phyloP scores from a whole-genome alignment of 2,888 invertebrate genomes.

The Cyaniris semiargus region DNA sequence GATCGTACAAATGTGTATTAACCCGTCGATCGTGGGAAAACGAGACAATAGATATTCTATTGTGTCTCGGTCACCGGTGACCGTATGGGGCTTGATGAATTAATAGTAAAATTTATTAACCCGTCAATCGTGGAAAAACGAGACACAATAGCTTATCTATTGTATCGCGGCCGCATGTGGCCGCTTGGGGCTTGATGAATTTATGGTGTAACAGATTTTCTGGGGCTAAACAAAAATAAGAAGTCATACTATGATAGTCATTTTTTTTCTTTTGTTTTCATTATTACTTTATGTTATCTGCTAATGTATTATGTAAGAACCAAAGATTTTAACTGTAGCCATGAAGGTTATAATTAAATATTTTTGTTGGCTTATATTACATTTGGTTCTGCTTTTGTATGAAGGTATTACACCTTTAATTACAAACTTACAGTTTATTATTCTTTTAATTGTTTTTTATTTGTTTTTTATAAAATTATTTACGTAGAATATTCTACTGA shows the following conservation, averaged over 20 bases:
- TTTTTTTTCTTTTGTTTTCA: background rate
- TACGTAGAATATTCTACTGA: background rate
- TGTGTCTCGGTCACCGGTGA: too few relatives aligned
- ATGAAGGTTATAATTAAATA: conserved; percentile 25
- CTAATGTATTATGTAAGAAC: conserved; percentile 8
- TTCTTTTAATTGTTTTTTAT: background rate
- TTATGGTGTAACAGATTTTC: background rate
- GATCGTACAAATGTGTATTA: background rate
- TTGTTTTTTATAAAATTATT: background rate
- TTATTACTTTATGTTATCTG: conserved; percentile 7
- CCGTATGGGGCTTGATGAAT: too few relatives aligned
- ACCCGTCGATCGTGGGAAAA: too few relatives aligned
- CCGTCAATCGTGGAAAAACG: too few relatives aligned
- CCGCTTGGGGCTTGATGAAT: too few relatives aligned
- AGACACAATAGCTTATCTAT: too few relatives aligned
- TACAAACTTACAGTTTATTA: background rate
- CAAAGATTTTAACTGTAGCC: conserved; percentile 22
- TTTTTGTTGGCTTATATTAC: background rate
- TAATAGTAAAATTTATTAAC: background rate
- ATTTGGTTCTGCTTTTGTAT: background rate
- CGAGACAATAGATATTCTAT: too few relatives aligned
- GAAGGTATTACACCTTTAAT: background rate
- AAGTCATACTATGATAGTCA: conserved; percentile 18
- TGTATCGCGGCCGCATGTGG: too few relatives aligned
- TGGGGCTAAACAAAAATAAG: conserved; percentile 23